Evolutionary conservation across 2,113 vertebrate species (phyloP).

Genomic region (Chaetorhynchus papuensis): DNA sequence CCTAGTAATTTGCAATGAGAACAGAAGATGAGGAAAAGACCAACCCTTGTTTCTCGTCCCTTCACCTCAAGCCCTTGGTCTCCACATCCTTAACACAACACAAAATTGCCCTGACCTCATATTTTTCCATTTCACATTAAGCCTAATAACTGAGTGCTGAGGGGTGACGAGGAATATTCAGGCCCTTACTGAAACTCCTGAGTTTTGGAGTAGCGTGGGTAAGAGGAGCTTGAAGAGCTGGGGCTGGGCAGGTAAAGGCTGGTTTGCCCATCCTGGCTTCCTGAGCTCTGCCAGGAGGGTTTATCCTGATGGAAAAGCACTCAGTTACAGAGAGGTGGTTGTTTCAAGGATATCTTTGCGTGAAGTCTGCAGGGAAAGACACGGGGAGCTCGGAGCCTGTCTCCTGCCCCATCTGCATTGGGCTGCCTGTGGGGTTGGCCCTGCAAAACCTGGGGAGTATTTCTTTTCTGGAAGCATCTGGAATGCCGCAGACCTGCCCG

Average conservation of each 20-base stretch:
- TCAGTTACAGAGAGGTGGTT: not conserved
- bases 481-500: not conserved
- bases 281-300: not conserved
- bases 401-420: not conserved
- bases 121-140: not conserved
- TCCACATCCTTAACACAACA: not conserved
- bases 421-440: not conserved
- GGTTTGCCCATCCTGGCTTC: not conserved
- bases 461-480: not conserved
- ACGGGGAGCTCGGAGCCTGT: not conserved
- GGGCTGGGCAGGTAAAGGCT: not conserved
- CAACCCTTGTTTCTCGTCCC: not conserved
- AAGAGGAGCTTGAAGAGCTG: not conserved
- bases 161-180: not conserved
- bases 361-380: not conserved
- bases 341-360: not conserved
- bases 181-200: not conserved
- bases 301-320: not conserved
- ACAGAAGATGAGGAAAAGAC: not conserved
- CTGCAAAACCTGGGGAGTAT: not conserved
- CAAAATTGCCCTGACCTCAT: not conserved
- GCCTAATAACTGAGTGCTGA: not conserved
- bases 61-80: not conserved
- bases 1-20: not conserved
- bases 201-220: not conserved